phyloP scores from a whole-genome alignment of 2,797 vertebrate species.

The Glyptemys insculpta region DNA sequence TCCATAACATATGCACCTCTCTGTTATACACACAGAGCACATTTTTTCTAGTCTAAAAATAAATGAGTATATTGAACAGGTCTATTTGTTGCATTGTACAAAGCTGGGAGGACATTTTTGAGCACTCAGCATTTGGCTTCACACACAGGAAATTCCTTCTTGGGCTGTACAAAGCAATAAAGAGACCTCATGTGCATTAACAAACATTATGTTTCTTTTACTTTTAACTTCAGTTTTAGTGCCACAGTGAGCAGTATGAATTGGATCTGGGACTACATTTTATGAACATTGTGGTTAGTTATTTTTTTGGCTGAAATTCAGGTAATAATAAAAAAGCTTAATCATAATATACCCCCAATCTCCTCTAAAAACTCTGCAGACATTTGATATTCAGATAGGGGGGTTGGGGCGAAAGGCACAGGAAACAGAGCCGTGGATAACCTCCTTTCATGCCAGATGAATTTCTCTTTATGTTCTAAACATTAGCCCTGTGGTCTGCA shows the following conservation, averaged over 20 bases:
- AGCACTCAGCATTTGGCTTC: slow-evolving; percentile 17
- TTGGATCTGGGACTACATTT: neutral
- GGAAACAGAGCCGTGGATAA: neutral
- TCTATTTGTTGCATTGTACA: neutral
- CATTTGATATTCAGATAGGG: neutral
- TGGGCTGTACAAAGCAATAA: neutral
- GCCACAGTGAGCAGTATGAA: neutral
- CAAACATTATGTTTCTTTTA: neutral
- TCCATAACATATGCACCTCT: neutral
- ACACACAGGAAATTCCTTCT: neutral
- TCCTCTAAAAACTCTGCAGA: neutral
- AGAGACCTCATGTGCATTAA: neutral
- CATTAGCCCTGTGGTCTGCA: neutral
- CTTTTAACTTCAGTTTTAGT: neutral
- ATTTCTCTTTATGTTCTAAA: slow-evolving; percentile 4
- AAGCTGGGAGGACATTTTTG: neutral
- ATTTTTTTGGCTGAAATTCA: neutral
- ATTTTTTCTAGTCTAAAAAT: slow-evolving; percentile 19
- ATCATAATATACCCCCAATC: neutral
- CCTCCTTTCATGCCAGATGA: neutral
- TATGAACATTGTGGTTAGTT: neutral
- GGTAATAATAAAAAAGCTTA: neutral
- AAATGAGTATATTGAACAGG: neutral
- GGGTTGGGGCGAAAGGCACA: neutral
- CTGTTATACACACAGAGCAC: neutral